A percentile compares a stretch with the other conserved stretches of the same genome.
Conservation (phyloP, 2,113 vertebrate genomes). For the Oostethus manadensis region DNA sequence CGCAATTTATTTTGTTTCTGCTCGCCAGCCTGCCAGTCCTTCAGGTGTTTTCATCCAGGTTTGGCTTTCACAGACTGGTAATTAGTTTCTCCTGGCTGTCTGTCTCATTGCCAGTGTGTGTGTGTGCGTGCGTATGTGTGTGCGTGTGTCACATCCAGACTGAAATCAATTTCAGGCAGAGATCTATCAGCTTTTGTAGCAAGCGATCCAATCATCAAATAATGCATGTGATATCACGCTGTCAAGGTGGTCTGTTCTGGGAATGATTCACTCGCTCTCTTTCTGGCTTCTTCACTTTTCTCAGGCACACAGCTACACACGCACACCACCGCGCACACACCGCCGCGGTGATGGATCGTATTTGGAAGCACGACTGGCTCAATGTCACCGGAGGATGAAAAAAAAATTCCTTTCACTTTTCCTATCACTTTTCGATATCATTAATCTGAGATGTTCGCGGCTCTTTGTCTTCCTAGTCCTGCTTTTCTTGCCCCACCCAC, state of each 20-base stretch:
- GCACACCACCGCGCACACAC: conserved; percentile 2
- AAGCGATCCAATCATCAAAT: conserved; percentile 69
- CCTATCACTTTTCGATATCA: conserved; percentile 30
- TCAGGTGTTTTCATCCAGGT: conserved; percentile 64
- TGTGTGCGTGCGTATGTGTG: conserved; percentile 22
- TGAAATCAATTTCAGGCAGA: conserved; percentile 69
- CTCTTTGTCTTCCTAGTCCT: conserved; percentile 13
- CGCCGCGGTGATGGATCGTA: conserved; percentile 45
- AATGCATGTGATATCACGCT: conserved; percentile 70
- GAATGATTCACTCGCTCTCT: conserved; percentile 59
- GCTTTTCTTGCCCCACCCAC: not conserved
- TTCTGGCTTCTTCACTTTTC: conserved; percentile 27
- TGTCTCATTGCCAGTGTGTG: conserved; percentile 32
- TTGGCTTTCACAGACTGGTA: conserved; percentile 60
- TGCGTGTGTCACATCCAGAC: conserved; percentile 58
- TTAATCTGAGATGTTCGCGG: conserved; percentile 38
- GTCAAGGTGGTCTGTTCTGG: conserved; percentile 63
- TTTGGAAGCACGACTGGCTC: conserved; percentile 49
- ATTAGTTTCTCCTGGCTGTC: conserved; percentile 65
- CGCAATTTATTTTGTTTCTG: conserved; percentile 61
- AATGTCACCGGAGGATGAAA: conserved; percentile 29
- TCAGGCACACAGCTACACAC: conserved; percentile 14
- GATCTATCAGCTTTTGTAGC: conserved; percentile 69
- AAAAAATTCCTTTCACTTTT: conserved; percentile 30
- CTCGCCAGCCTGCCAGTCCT: conserved; percentile 54